Conservation (phyloP, 2,113 vertebrate genomes). For the Lonchura striata region DNA sequence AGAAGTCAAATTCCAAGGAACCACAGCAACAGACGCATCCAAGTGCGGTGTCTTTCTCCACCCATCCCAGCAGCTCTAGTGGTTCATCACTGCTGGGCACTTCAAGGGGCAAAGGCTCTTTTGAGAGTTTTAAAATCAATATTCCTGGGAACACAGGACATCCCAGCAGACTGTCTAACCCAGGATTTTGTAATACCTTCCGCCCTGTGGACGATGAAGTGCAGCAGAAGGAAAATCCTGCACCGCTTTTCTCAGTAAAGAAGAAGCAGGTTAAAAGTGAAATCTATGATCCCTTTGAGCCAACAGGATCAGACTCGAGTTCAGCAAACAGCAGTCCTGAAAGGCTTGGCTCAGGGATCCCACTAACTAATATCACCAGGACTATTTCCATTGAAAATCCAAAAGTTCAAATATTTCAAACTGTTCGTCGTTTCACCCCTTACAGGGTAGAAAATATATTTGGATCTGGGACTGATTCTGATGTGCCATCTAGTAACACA, state of each 20-base stretch:
- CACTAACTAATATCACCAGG: constrained; percentile 72
- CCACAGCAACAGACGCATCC: constrained; percentile 60
- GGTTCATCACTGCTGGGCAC: not conserved
- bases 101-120: constrained; percentile 66
- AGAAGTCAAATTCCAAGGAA: constrained; percentile 62
- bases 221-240: constrained; percentile 70
- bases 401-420: constrained; percentile 56
- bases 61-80: constrained; percentile 37
- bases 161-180: constrained; percentile 68
- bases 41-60: constrained; percentile 43
- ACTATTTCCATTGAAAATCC: constrained; percentile 77
- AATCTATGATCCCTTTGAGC: constrained; percentile 95
- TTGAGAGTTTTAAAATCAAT: constrained; percentile 90
- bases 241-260: constrained; percentile 58
- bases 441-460: constrained; percentile 39
- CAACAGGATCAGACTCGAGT: constrained; percentile 89
- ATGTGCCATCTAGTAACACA: not conserved
- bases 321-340: constrained; percentile 79
- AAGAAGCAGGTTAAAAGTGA: constrained; percentile 80
- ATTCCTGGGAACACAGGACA: constrained; percentile 86
- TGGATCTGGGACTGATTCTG: constrained; percentile 37
- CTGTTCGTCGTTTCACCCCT: constrained; percentile 76
- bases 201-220: constrained; percentile 72
- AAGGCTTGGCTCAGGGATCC: constrained; percentile 51
- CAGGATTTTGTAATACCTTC: constrained; percentile 75